Conservation (phyloP, 1,140 invertebrate species). For the Drosophila burlai region DNA sequence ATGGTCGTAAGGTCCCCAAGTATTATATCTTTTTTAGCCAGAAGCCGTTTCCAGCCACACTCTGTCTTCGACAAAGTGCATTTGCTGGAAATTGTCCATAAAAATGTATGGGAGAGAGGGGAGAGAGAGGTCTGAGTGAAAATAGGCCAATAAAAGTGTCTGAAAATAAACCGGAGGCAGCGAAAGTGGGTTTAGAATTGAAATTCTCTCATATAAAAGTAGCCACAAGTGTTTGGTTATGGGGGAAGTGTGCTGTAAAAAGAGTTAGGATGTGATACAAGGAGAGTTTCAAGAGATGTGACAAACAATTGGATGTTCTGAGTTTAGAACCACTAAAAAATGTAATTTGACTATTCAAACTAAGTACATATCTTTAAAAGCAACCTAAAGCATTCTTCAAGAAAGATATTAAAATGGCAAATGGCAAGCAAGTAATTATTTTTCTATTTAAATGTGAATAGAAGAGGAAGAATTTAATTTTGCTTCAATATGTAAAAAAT, state of each 20-base stretch:
- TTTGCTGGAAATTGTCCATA: constrained; percentile 60
- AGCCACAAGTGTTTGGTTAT: constrained; percentile 39
- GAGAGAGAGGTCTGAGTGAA: constrained; percentile 10
- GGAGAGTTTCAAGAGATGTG: background rate
- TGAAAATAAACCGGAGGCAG: constrained; percentile 46
- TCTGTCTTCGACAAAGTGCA: constrained; percentile 39
- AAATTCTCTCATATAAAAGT: constrained; percentile 23
- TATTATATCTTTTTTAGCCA: constrained; percentile 48
- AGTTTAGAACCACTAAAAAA: background rate
- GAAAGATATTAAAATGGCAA: background rate
- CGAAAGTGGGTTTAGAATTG: constrained; percentile 43
- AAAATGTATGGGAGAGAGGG: constrained; percentile 23
- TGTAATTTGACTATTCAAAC: background rate
- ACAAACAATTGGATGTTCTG: background rate
- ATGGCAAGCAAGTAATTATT: background rate
- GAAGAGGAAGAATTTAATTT: background rate
- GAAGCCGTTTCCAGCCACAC: constrained; percentile 30
- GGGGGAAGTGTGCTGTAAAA: background rate
- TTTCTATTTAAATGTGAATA: background rate
- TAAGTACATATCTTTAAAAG: background rate
- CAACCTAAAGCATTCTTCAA: background rate
- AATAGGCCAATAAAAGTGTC: constrained; percentile 59
- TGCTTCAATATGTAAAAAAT: too few species aligned
- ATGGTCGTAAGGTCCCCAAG: constrained; percentile 35
- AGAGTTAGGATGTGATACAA: background rate